Conservation (phyloP, 2,113 vertebrate genomes). For the Clarias magur region DNA sequence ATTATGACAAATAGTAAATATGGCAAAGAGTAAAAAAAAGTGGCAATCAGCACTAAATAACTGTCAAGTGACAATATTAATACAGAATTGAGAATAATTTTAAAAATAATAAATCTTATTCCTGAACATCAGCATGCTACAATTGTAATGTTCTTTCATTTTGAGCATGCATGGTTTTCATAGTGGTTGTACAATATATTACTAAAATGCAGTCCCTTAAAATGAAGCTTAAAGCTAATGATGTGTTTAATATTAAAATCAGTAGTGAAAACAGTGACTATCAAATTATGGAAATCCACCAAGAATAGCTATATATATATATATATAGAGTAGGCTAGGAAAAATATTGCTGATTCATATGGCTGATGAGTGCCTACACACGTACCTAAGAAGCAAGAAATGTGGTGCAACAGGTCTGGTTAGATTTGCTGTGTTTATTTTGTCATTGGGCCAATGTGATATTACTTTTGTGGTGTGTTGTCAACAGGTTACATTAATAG, state of each 20-base stretch:
- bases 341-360: slow-evolving; percentile 11
- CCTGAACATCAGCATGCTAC: neutral
- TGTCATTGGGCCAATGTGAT: slow-evolving; percentile 10
- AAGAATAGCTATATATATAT: neutral
- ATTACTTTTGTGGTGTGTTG: slow-evolving; percentile 13
- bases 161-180: neutral
- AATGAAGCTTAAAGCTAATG: neutral
- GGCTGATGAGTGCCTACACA: neutral
- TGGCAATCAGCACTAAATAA: neutral
- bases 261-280: neutral
- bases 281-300: neutral
- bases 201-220: slow-evolving; percentile 1
- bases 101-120: neutral
- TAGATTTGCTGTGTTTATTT: slow-evolving; percentile 32
- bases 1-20: neutral
- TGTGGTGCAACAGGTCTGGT: slow-evolving; percentile 31
- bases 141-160: slow-evolving; percentile 9
- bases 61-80: neutral
- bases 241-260: neutral
- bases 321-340: neutral
- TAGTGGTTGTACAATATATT: slow-evolving; percentile 5
- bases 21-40: neutral
- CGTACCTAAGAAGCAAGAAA: neutral
- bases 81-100: neutral
- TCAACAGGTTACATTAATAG: neutral